A percentile compares a stretch with the other conserved stretches of the same genome.
phyloP scores from a whole-genome alignment of 2,113 vertebrate genomes.

The Hipposideros armiger region DNA sequence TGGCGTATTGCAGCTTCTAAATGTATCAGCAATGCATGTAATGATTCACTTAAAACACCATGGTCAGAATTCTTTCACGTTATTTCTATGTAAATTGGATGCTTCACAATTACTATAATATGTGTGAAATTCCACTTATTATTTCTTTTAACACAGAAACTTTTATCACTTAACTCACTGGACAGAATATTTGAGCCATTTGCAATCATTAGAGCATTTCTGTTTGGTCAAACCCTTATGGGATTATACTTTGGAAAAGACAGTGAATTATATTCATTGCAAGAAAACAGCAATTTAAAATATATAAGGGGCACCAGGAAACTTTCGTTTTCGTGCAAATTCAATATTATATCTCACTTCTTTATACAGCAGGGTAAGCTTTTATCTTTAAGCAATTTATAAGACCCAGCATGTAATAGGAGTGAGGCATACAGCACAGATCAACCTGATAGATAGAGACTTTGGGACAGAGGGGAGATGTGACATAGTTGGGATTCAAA shows the following conservation, averaged over 20 bases:
- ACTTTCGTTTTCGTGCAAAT: slow-evolving; percentile 86
- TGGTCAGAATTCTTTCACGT: slow-evolving; percentile 91
- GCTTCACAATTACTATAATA: slow-evolving; percentile 94
- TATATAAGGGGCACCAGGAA: slow-evolving; percentile 88
- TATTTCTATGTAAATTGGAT: slow-evolving; percentile 95
- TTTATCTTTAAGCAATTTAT: slow-evolving; percentile 82
- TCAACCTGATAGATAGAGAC: slow-evolving; percentile 26
- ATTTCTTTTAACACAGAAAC: slow-evolving; percentile 92
- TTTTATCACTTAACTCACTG: slow-evolving; percentile 92
- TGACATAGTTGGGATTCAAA: slow-evolving; percentile 8
- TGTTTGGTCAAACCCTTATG: slow-evolving; percentile 90
- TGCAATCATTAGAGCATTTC: slow-evolving; percentile 90
- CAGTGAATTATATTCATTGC: slow-evolving; percentile 87
- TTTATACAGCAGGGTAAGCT: slow-evolving; percentile 79
- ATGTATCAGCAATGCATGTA: slow-evolving; percentile 91
- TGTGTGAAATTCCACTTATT: slow-evolving; percentile 93
- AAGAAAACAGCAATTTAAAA: slow-evolving; percentile 90
- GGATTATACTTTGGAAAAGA: slow-evolving; percentile 86
- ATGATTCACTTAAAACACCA: slow-evolving; percentile 93
- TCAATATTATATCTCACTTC: slow-evolving; percentile 85
- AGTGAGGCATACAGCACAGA: slow-evolving; percentile 14
- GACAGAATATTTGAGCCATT: slow-evolving; percentile 91
- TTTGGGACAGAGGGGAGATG: slow-evolving; percentile 40
- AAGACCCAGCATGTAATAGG: slow-evolving; percentile 67
- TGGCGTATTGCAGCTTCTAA: slow-evolving; percentile 89